phyloP scores from a whole-genome alignment of 2,113 vertebrate genomes.

The Atractosteus spatula region DNA sequence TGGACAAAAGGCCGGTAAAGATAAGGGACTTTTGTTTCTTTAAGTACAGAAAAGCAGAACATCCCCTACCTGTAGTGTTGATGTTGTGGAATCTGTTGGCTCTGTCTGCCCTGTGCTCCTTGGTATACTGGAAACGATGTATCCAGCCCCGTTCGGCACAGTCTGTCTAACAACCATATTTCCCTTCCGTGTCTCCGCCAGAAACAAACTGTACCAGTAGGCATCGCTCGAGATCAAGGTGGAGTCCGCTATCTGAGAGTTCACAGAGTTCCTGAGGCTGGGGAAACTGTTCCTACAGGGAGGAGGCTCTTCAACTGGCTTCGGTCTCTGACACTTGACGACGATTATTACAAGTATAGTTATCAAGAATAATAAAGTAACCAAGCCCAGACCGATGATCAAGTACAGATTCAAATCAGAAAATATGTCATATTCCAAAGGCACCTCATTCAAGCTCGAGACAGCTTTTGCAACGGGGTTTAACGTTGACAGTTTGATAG shows the following conservation, averaged over 20 bases:
- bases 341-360: slow-evolving; percentile 62
- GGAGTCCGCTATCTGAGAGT: slow-evolving; percentile 2
- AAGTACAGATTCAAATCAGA: slow-evolving; percentile 63
- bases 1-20: too few species aligned
- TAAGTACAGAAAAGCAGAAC: too few species aligned
- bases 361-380: slow-evolving; percentile 66
- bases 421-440: slow-evolving; percentile 63
- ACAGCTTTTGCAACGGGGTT: slow-evolving; percentile 76
- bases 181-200: not conserved
- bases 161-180: slow-evolving; percentile 6
- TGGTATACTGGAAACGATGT: slow-evolving; percentile 4
- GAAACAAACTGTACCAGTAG: slow-evolving; percentile 5
- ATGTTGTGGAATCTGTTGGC: not conserved
- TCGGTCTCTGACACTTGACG: slow-evolving; percentile 53
- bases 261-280: slow-evolving; percentile 6
- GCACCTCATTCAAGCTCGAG: slow-evolving; percentile 71
- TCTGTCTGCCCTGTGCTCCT: not conserved
- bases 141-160: slow-evolving; percentile 9
- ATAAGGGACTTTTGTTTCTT: too few species aligned
- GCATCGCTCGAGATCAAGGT: slow-evolving; percentile 11
- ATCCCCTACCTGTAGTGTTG: not conserved
- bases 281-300: slow-evolving; percentile 26
- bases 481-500: slow-evolving; percentile 72
- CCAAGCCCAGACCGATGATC: slow-evolving; percentile 64
- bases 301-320: slow-evolving; percentile 30